These are phyloP conservation scores for Drosophila ohnishii DNA, from an alignment of 1,140 invertebrate species.

Conservation along the genomic window DNA sequence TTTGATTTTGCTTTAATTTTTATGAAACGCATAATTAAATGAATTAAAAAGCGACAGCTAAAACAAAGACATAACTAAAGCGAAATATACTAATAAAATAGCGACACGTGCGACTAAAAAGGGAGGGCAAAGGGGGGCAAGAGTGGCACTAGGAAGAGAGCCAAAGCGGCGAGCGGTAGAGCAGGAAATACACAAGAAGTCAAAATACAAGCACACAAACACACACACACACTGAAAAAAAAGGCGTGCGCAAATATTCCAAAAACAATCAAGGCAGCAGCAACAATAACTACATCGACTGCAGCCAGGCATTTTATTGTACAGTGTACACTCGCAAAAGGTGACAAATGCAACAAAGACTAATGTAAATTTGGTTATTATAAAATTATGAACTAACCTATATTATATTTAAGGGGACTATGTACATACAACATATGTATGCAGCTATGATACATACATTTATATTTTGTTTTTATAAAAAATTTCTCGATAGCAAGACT, in stretches of 20 bases:
- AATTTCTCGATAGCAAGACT: not conserved
- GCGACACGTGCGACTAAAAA: slow-evolving; percentile 65
- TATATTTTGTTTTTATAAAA: not conserved
- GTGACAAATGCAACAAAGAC: not conserved
- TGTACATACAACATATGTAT: too few species aligned
- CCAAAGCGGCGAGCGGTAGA: slow-evolving; percentile 9
- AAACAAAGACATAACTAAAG: slow-evolving; percentile 1
- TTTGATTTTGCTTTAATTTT: not conserved
- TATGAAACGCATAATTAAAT: slow-evolving; percentile 54
- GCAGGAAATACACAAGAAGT: slow-evolving; percentile 70
- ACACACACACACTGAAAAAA: slow-evolving; percentile 16
- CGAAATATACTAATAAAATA: slow-evolving; percentile 7
- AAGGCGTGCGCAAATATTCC: slow-evolving; percentile 25
- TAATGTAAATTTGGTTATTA: too few species aligned
- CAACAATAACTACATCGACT: slow-evolving; percentile 33
- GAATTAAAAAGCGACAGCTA: slow-evolving; percentile 28
- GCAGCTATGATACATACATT: too few species aligned
- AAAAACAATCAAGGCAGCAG: slow-evolving; percentile 15
- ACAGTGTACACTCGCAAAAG: not conserved
- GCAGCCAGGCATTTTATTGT: slow-evolving; percentile 6
- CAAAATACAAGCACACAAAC: slow-evolving; percentile 25
- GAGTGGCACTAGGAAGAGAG: slow-evolving; percentile 1
- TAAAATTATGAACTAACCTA: not conserved
- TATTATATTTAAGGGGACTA: too few species aligned
- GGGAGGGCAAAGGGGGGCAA: not conserved